These are phyloP conservation scores for Aspidapion aeneum DNA, from an alignment of 2,888 invertebrate genomes.

Conservation along the genomic window DNA sequence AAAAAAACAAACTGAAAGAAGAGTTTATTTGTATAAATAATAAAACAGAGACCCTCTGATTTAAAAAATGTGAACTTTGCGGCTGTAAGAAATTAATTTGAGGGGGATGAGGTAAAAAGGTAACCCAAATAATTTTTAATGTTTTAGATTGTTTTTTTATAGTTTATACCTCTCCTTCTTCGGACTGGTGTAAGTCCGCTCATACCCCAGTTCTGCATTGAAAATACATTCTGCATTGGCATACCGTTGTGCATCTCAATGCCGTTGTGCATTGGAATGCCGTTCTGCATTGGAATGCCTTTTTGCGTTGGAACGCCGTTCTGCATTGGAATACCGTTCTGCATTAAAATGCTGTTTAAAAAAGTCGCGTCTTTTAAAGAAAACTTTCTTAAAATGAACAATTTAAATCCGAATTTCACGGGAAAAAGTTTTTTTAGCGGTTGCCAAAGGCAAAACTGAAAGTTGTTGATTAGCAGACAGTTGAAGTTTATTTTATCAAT, in stretches of 20 bases:
- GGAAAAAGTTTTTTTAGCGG: not conserved
- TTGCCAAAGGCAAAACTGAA: not conserved
- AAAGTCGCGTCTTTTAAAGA: too few species aligned
- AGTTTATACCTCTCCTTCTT: slow-evolving; percentile 9
- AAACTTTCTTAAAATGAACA: too few species aligned
- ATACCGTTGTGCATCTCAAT: not conserved
- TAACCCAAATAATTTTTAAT: too few species aligned
- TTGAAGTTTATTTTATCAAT: not conserved
- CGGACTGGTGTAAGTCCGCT: slow-evolving; percentile 18
- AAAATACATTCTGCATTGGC: not conserved
- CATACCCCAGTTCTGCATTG: slow-evolving; percentile 4
- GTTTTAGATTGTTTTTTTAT: too few species aligned
- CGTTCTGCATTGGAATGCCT: not conserved
- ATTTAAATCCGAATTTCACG: too few species aligned
- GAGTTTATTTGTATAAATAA: too few species aligned
- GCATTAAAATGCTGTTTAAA: too few species aligned
- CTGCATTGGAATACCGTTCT: slow-evolving; percentile 25
- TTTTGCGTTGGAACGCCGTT: slow-evolving; percentile 18
- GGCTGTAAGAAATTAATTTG: not conserved
- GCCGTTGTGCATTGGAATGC: not conserved
- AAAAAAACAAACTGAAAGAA: too few species aligned
- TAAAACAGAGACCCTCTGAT: too few species aligned
- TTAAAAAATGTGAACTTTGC: too few species aligned
- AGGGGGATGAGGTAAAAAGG: too few species aligned
- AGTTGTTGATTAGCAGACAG: not conserved